Evolutionary conservation across 2,113 vertebrate genomes (phyloP).

Genomic region (Ictidomys tridecemlineatus): DNA sequence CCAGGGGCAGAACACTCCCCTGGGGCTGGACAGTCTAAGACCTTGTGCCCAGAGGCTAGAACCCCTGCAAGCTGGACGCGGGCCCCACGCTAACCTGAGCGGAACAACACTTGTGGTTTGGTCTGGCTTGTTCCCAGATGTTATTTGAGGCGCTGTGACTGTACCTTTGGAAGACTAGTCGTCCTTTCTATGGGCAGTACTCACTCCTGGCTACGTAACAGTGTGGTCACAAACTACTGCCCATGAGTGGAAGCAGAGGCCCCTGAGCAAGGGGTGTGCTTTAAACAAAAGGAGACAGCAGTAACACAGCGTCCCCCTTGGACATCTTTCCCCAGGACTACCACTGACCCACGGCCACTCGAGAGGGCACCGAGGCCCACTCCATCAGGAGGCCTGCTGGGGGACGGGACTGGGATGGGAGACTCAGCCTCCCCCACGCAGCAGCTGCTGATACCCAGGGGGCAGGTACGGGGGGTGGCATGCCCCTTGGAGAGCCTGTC

Average conservation of each 20-base stretch:
- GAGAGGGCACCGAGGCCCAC: too few species aligned
- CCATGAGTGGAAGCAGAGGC: background rate
- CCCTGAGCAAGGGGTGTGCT: too few species aligned
- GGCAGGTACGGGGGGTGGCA: background rate
- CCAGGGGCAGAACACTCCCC: too few species aligned
- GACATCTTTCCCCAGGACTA: background rate
- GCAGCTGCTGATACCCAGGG: background rate
- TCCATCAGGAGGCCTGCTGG: background rate
- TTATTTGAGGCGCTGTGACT: background rate
- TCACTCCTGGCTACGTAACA: fast-evolving
- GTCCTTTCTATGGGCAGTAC: background rate
- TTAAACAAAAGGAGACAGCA: background rate
- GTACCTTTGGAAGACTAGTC: background rate
- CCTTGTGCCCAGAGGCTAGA: background rate
- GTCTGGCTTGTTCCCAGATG: background rate
- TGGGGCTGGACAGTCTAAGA: too few species aligned
- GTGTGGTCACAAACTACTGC: too few species aligned
- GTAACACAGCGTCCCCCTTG: background rate
- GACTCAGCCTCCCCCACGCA: background rate
- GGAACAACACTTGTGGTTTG: background rate
- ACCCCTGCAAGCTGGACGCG: too few species aligned
- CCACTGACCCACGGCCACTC: too few species aligned
- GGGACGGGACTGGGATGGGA: background rate
- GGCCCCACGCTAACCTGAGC: fast-evolving
- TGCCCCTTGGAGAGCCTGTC: background rate